phyloP scores from a whole-genome alignment of 2,113 vertebrate species.

The Oreochromis spilurus region DNA sequence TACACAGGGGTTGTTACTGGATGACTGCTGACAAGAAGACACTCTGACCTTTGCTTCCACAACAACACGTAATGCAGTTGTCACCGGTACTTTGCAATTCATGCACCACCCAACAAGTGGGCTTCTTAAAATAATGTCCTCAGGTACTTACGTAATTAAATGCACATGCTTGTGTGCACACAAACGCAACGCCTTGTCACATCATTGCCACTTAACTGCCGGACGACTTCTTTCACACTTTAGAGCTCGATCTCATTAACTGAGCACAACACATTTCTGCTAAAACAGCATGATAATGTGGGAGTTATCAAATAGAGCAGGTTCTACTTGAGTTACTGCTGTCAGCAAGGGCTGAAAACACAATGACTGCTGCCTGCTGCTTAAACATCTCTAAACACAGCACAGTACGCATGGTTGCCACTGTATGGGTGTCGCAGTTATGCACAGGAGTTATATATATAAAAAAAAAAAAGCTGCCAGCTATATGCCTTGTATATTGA shows the following conservation, averaged over 20 bases:
- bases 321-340: slow-evolving; percentile 18
- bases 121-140: neutral
- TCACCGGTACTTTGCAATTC: slow-evolving; percentile 27
- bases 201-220: neutral
- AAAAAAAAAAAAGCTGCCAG: neutral
- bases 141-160: slow-evolving; percentile 7
- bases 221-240: neutral
- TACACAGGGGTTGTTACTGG: neutral
- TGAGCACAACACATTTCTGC: neutral
- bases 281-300: slow-evolving; percentile 19
- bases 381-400: slow-evolving; percentile 8
- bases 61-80: slow-evolving; percentile 35
- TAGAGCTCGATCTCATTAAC: slow-evolving; percentile 19
- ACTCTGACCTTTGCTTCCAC: slow-evolving; percentile 40
- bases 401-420: neutral
- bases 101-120: neutral
- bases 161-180: neutral
- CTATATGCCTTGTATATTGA: slow-evolving; percentile 1
- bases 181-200: neutral
- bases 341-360: slow-evolving; percentile 9
- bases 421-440: neutral
- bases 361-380: slow-evolving; percentile 18
- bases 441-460: neutral
- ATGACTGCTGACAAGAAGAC: slow-evolving; percentile 2
- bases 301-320: slow-evolving; percentile 27